Percentiles rank a stretch among this genome's conserved stretches.
phyloP scores from a whole-genome alignment of 1,140 invertebrate species.

The Papilio machaon region DNA sequence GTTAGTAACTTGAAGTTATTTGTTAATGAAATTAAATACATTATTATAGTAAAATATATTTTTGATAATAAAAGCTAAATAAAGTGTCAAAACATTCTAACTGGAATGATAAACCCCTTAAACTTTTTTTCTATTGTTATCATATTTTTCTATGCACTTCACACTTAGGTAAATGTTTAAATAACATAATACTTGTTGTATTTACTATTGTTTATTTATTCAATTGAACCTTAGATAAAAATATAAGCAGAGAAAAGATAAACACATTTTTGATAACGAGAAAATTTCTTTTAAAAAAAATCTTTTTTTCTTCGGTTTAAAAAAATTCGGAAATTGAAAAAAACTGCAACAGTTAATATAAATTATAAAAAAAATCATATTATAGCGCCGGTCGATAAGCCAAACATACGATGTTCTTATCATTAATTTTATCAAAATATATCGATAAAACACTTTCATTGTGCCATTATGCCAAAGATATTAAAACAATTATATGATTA shows the following conservation, averaged over 20 bases:
- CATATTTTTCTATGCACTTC: background rate
- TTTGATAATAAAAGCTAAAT: background rate
- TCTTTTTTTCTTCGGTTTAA: too few species aligned
- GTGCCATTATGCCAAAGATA: background rate
- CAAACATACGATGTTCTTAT: slow-evolving; percentile 27
- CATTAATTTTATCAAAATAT: slow-evolving; percentile 28
- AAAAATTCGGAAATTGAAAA: background rate
- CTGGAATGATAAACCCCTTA: background rate
- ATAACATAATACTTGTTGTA: background rate
- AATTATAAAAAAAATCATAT: slow-evolving; percentile 11
- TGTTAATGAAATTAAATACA: slow-evolving; percentile 2
- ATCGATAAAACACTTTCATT: slow-evolving; percentile 31
- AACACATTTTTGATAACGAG: too few species aligned
- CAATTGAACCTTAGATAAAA: too few species aligned
- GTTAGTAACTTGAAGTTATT: background rate
- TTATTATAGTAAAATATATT: background rate
- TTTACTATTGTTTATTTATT: too few species aligned
- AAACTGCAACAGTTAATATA: background rate
- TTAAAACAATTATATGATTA: background rate
- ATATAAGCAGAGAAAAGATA: too few species aligned
- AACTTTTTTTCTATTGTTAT: background rate
- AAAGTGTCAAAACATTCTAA: background rate
- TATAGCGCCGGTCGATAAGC: slow-evolving; percentile 9
- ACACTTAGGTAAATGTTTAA: background rate
- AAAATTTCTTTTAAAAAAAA: too few species aligned